These are phyloP conservation scores for Cantharis rustica DNA, from an alignment of 2,888 invertebrate species.

Conservation along the genomic window DNA sequence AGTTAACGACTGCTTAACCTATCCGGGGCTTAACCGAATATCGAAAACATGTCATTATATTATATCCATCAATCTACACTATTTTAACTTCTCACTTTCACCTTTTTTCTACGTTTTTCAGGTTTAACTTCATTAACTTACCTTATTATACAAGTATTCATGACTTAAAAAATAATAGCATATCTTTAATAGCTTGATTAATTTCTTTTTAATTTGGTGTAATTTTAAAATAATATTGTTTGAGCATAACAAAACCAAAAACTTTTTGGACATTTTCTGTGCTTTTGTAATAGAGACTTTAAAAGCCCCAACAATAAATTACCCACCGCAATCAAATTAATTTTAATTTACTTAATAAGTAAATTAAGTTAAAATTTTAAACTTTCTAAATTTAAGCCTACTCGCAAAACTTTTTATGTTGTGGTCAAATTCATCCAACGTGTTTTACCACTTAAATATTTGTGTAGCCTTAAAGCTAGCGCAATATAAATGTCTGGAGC, in stretches of 20 bases:
- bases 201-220: too few relatives aligned
- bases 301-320: neutral
- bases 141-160: too few relatives aligned
- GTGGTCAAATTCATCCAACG: neutral
- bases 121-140: too few relatives aligned
- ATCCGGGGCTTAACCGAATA: too few relatives aligned
- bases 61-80: too few relatives aligned
- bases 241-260: neutral
- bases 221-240: neutral
- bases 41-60: too few relatives aligned
- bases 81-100: too few relatives aligned
- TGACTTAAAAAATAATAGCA: too few relatives aligned
- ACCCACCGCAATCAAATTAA: neutral
- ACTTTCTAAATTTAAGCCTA: neutral
- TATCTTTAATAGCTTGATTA: too few relatives aligned
- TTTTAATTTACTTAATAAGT: neutral
- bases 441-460: neutral
- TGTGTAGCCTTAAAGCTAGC: neutral
- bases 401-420: neutral
- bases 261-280: neutral
- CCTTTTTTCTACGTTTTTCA: too few relatives aligned
- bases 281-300: neutral
- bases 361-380: neutral
- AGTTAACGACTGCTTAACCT: too few relatives aligned
- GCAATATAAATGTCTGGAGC: neutral